Evolutionary conservation across 2,797 vertebrate species (phyloP), one percentile per base, ranked within the genome.

Genomic region (Anas bernieri): DNA sequence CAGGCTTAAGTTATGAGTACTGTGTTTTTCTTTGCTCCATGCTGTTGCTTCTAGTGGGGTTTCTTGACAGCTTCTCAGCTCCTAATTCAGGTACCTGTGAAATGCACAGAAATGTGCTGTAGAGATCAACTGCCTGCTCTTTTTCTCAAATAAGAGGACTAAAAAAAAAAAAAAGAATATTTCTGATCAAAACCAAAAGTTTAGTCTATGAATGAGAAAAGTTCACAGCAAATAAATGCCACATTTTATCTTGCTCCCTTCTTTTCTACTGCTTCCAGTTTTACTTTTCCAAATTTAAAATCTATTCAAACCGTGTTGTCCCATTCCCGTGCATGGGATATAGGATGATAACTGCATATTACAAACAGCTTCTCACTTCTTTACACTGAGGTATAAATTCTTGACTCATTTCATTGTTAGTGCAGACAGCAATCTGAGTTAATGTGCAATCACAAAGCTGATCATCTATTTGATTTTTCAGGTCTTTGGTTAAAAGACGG

Each of bases 11-110:
- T 68, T 74, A 28, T 17, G 41, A 91, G 14, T 46, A 22, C 52
- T 39, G 25, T 66, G 75, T 46, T 86, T 86, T 83, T 17, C 54
- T 87, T 86, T 7, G 0, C 77, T 73, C 13, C 45, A 33, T 39
- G 21, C 31, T 43, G 61, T 78, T 92, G 50, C 48, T 86, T 55
- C 50, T 84, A 35, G 33, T 25, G 21, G 20, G 35, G 37, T 91
- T 91, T 95, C 85, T 30, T 83, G 78, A 58, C 70, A 83, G 68
- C 45, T 74, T 90, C 63, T 86, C 70, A 90, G 83, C 54, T 95
- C 31, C 52, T 88, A 83, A 43, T 82, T 86, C 92, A 76, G 45
- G 67, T 90, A 64, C 48, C 66, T 43, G 22, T 54, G 68, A 91
- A 90, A 86, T 0, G 17, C 46, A 73, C 23, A 26, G 30, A 69